Evolutionary conservation across 2,113 vertebrate species (phyloP).

Genomic region (human): GRCh38 chr15:31697501-31698000

Average conservation of each 20-base stretch:
- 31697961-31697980: not conserved
- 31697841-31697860: not conserved
- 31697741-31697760: not conserved
- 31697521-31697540: not conserved
- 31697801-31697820: not conserved
- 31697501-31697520: not conserved
- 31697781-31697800: not conserved
- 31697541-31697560: not conserved
- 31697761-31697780: not conserved
- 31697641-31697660: not conserved
- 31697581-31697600: not conserved
- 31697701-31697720: not conserved
- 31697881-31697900: not conserved
- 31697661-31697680: not conserved
- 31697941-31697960: not conserved
- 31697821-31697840: not conserved
- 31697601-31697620: not conserved
- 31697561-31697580: not conserved
- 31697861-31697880: not conserved
- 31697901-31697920: not conserved
- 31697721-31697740: not conserved
- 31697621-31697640: not conserved
- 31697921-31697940: not conserved
- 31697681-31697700: not conserved
- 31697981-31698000: not conserved